These are phyloP conservation scores for Melangyna quadrimaculata DNA, from an alignment of 2,888 invertebrate genomes.

Conservation along the genomic window DNA sequence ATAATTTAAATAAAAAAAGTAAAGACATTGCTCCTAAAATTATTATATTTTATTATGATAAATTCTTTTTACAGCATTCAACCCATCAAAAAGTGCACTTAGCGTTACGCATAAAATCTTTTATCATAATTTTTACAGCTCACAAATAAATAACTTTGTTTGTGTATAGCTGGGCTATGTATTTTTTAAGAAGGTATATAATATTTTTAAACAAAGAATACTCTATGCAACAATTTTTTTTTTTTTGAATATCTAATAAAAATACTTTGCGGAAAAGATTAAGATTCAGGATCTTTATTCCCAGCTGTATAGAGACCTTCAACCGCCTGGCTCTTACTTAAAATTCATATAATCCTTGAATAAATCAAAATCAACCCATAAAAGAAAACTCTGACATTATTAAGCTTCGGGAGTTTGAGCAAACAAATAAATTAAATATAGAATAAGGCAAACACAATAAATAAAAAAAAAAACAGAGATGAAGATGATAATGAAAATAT, in stretches of 20 bases:
- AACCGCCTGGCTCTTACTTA: constrained; percentile 36
- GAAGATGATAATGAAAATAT: constrained; percentile 56
- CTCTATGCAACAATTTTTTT: constrained; percentile 27
- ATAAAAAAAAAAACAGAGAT: constrained; percentile 1
- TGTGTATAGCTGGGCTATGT: constrained; percentile 32
- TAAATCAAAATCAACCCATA: constrained; percentile 69
- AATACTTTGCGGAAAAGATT: constrained; percentile 42
- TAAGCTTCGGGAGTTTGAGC: constrained; percentile 38
- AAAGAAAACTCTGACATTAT: constrained; percentile 55
- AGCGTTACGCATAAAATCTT: constrained; percentile 1
- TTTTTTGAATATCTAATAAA: background rate
- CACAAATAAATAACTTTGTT: constrained; percentile 44
- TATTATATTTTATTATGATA: background rate
- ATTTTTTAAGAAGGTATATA: constrained; percentile 13
- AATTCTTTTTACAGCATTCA: background rate
- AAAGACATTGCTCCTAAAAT: background rate
- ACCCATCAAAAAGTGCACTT: constrained; percentile 1
- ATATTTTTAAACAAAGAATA: constrained; percentile 8
- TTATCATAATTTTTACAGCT: constrained; percentile 55
- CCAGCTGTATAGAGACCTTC: background rate
- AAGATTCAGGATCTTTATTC: constrained; percentile 26
- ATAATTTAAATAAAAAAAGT: background rate
- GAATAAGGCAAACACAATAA: constrained; percentile 26
- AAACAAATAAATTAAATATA: constrained; percentile 62
- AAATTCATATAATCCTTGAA: constrained; percentile 64